These are phyloP conservation scores for Seira musarum DNA, from an alignment of 2,888 invertebrate genomes.

Conservation along the genomic window DNA sequence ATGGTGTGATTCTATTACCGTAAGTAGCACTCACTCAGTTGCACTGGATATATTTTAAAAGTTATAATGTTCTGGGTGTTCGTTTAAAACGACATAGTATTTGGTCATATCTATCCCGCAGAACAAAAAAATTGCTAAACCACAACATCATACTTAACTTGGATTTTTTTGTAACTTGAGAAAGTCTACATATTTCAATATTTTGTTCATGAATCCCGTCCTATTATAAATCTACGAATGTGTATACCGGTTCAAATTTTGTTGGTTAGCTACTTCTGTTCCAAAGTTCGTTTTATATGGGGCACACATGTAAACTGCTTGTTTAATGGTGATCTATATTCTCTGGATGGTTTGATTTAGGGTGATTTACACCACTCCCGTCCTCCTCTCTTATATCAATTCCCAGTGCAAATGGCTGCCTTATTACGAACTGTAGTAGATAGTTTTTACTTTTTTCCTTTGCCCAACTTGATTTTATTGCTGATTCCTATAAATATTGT, in stretches of 20 bases:
- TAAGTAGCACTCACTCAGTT: too few species aligned
- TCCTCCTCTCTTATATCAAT: slow-evolving; percentile 16
- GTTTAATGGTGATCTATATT: slow-evolving; percentile 59
- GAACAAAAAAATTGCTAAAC: not conserved
- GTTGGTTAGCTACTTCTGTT: too few species aligned
- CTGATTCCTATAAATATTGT: slow-evolving; percentile 1
- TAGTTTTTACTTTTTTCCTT: not conserved
- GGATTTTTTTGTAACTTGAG: not conserved
- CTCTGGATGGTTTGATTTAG: slow-evolving; percentile 58
- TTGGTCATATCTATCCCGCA: not conserved
- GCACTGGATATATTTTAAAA: too few species aligned
- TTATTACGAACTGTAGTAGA: not conserved
- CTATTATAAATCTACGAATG: slow-evolving; percentile 3
- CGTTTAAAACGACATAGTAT: too few species aligned
- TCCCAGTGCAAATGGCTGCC: not conserved
- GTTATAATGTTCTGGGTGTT: too few species aligned
- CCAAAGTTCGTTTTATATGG: slow-evolving; percentile 14
- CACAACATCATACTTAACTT: not conserved
- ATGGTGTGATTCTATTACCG: too few species aligned
- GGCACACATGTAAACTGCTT: slow-evolving; percentile 57
- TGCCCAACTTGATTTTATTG: slow-evolving; percentile 11
- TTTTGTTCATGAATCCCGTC: slow-evolving; percentile 50
- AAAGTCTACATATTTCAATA: slow-evolving; percentile 49
- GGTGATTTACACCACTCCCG: slow-evolving; percentile 58
- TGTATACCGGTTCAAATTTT: too few species aligned